A percentile compares a stretch with the other conserved stretches of the same genome.
Evolutionary conservation across 1,140 invertebrate species (phyloP).

Genomic region (Pseudomyrmex dendroicus): DNA sequence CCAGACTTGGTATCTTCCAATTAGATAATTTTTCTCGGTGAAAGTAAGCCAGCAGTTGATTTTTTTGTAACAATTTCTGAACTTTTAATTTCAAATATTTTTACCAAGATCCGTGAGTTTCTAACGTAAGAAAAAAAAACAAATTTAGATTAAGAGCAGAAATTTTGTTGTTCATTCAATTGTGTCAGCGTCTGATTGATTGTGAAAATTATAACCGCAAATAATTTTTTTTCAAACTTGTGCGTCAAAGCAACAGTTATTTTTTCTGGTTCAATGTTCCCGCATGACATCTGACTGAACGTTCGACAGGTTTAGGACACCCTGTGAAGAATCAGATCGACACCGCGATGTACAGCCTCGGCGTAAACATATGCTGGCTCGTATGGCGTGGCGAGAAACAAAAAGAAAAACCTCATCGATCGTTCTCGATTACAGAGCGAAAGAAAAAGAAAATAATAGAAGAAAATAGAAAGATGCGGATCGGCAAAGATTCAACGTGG

Average conservation of each 20-base stretch:
- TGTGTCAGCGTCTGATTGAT: too few relatives aligned
- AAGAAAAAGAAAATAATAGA: not conserved
- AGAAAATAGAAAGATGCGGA: constrained; percentile 4
- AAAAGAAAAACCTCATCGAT: constrained; percentile 45
- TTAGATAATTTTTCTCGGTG: not conserved
- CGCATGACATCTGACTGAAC: not conserved
- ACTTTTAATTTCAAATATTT: not conserved
- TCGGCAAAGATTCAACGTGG: constrained; percentile 16
- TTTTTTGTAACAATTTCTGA: constrained; percentile 11
- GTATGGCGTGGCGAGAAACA: constrained; percentile 38
- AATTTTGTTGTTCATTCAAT: not conserved
- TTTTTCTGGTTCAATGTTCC: not conserved
- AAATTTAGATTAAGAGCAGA: not conserved
- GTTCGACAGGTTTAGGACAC: constrained; percentile 27
- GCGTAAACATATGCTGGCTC: constrained; percentile 38
- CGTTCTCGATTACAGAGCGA: constrained; percentile 38
- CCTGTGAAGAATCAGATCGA: constrained; percentile 47
- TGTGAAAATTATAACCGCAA: not conserved
- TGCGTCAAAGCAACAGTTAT: not conserved
- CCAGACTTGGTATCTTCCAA: constrained; percentile 16
- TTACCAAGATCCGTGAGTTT: not conserved
- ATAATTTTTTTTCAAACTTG: not conserved
- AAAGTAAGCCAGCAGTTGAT: not conserved
- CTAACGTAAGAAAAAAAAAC: not conserved
- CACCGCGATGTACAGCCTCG: constrained; percentile 1